Conservation (phyloP, 2,113 vertebrate genomes). For the Crypturellus undulatus region DNA sequence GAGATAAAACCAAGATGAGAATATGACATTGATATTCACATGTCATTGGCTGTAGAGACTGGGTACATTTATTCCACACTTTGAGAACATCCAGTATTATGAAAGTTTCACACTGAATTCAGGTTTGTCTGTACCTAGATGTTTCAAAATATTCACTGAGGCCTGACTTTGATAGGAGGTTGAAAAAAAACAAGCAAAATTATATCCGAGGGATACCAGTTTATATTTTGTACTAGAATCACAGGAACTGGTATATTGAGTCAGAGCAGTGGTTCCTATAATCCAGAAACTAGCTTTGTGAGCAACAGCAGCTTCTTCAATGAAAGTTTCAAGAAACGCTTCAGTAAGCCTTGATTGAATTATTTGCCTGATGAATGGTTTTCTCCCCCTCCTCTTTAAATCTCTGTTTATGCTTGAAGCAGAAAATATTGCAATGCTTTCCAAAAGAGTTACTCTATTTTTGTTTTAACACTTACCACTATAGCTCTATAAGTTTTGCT, state of each 20-base stretch:
- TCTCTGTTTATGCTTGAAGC: constrained; percentile 21
- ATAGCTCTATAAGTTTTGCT: background rate
- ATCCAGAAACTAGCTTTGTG: background rate
- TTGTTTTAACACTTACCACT: background rate
- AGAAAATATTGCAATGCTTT: constrained; percentile 13
- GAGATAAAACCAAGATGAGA: background rate
- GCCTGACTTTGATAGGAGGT: background rate
- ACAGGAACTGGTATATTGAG: background rate
- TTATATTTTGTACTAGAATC: background rate
- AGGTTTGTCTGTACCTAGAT: background rate
- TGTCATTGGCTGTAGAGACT: background rate
- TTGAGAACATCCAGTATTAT: background rate
- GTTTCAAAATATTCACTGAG: background rate
- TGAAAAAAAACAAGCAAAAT: constrained; percentile 8
- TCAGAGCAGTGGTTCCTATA: background rate
- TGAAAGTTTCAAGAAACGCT: background rate
- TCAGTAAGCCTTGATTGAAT: background rate
- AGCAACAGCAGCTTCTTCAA: background rate
- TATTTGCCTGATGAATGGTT: background rate
- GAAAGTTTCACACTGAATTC: background rate
- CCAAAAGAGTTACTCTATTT: background rate
- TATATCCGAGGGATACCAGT: background rate
- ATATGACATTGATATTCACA: background rate
- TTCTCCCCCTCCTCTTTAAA: background rate
- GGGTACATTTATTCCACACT: background rate